These are phyloP conservation scores for Cyrtodaria siliqua DNA, from an alignment of 2,888 invertebrate species.

Conservation along the genomic window DNA sequence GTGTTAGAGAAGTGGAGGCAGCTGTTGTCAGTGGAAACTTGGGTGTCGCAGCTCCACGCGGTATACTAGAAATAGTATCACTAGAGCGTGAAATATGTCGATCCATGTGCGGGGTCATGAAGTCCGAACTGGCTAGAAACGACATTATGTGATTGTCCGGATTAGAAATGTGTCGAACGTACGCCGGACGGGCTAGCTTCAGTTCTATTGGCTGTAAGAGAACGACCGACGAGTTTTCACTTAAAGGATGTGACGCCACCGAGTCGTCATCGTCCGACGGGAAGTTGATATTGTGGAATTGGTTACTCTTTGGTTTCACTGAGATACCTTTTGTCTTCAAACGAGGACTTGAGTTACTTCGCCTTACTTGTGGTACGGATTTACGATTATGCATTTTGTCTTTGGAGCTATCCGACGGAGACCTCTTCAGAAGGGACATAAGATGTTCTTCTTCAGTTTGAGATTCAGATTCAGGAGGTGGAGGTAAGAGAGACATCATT, in stretches of 20 bases:
- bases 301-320: slow-evolving; percentile 24
- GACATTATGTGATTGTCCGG: slow-evolving; percentile 68
- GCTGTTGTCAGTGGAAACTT: slow-evolving; percentile 77
- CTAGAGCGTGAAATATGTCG: slow-evolving; percentile 77
- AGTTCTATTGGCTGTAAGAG: slow-evolving; percentile 79
- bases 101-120: slow-evolving; percentile 66
- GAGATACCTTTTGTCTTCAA: slow-evolving; percentile 49
- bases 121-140: slow-evolving; percentile 63
- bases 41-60: slow-evolving; percentile 77
- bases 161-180: slow-evolving; percentile 74
- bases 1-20: slow-evolving; percentile 75
- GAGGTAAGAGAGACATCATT: slow-evolving; percentile 78
- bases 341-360: slow-evolving; percentile 72
- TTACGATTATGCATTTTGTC: slow-evolving; percentile 55
- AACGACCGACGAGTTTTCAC: slow-evolving; percentile 81
- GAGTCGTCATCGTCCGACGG: slow-evolving; percentile 81
- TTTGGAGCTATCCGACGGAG: slow-evolving; percentile 65
- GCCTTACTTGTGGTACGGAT: slow-evolving; percentile 61
- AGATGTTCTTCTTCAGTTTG: slow-evolving; percentile 26
- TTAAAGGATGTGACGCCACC: slow-evolving; percentile 74
- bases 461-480: slow-evolving; percentile 50
- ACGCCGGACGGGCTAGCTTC: slow-evolving; percentile 74
- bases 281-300: slow-evolving; percentile 32
- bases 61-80: slow-evolving; percentile 77
- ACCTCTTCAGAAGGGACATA: slow-evolving; percentile 49